phyloP scores from a whole-genome alignment of 2,797 vertebrate genomes.

The Prionace glauca region DNA sequence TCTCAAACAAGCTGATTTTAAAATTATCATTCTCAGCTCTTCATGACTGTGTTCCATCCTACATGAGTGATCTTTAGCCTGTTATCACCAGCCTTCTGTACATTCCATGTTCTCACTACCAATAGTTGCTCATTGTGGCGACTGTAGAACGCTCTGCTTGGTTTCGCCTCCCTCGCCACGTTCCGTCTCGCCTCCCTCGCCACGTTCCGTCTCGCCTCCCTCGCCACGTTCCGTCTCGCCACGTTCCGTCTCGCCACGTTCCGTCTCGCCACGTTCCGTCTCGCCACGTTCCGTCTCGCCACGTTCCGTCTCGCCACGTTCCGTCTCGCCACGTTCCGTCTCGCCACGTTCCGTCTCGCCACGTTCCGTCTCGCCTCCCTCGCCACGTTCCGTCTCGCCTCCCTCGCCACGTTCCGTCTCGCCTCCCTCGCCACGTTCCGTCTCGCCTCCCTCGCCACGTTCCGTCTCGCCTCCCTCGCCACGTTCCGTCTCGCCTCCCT shows the following conservation, averaged over 20 bases:
- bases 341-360: too few relatives aligned
- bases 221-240: background rate
- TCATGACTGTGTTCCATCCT: background rate
- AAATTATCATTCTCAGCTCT: background rate
- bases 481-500: background rate
- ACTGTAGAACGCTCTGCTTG: background rate
- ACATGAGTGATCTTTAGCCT: background rate
- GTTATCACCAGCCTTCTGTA: background rate
- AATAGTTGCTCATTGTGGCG: background rate
- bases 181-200: background rate
- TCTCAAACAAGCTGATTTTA: background rate
- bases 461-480: background rate
- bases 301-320: background rate
- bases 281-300: background rate
- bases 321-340: background rate
- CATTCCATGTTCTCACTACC: background rate
- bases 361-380: background rate
- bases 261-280: background rate
- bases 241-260: background rate
- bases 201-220: background rate
- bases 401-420: background rate
- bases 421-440: background rate
- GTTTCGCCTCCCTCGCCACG: background rate
- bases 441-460: background rate
- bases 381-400: background rate